Evolutionary conservation across 2,888 invertebrate genomes (phyloP), one percentile per base, ranked within the genome.

Genomic region (Synanthedon formicaeformis): DNA sequence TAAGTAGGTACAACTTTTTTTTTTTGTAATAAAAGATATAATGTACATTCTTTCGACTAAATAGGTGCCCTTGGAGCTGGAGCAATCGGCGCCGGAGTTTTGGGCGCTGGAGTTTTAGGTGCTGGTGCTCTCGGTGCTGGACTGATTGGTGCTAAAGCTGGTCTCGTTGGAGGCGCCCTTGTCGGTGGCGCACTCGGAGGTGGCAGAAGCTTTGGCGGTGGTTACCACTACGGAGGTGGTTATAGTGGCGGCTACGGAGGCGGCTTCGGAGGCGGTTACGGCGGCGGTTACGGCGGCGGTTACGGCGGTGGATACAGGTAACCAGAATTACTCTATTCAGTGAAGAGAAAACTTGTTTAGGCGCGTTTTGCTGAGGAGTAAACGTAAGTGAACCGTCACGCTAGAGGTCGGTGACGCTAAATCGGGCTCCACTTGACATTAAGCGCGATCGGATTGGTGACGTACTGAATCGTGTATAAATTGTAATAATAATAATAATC

Each of bases 111-210:
- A 1, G 65, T 67, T 1, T 56, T 80, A 2, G 81, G 77, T 11
- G 78, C 72, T 4, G 81, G 80, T 12, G 55, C 75, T 0, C 56
- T 84, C 3, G 83, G 83, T 1, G 81, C 79, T 4, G 83, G 82
- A 41, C 61, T 75, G 1, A 50, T 81, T 11, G 81, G 81, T 2
- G 78, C 74, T 57, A 76, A 75, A 54, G 77, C 76, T 40, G 85
- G 85, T 3, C 62, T 83, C 13, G 51, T 86, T 13, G 85, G 85
- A 1, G 85, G 85, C 0, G 82, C 78, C 1, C 40, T 84, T 6
- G 81, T 75, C 16, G 55, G 58, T 41, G 67, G 71, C 54, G 69
- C 63, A 51, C 69, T 67, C 40, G 57, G 59, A 23, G 56, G 41
- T 27, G 55, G 57, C 16, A 50, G 54, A 16, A 57, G 60, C 40